These are phyloP conservation scores for Eulemur albifrons DNA, from an alignment of 2,797 vertebrate species.

Conservation along the genomic window DNA sequence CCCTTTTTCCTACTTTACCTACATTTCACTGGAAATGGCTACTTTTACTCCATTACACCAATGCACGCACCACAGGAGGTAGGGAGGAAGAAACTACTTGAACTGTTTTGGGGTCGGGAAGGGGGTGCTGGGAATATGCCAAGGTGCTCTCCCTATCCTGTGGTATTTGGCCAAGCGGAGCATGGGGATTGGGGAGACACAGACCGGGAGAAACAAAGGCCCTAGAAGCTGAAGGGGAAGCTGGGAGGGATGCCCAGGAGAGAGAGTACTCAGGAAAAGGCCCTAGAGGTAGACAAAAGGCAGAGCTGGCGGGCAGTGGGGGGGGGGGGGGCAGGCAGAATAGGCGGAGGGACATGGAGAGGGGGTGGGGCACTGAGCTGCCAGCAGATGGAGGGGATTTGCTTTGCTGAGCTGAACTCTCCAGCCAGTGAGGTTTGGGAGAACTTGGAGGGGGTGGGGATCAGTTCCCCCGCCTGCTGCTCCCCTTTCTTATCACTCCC, in stretches of 20 bases:
- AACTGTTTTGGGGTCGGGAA: neutral
- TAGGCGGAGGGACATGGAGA: neutral
- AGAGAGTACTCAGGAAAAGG: slow-evolving; percentile 60
- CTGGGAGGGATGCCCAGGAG: slow-evolving; percentile 67
- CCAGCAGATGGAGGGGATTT: slow-evolving; percentile 68
- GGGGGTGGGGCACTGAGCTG: slow-evolving; percentile 45
- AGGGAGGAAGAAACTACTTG: neutral
- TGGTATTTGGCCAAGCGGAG: neutral
- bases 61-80: neutral
- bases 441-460: slow-evolving; percentile 11
- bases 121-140: neutral
- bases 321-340: slow-evolving; percentile 22
- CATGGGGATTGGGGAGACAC: neutral
- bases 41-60: neutral
- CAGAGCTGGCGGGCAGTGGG: slow-evolving; percentile 21
- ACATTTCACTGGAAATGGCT: neutral
- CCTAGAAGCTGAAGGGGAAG: neutral
- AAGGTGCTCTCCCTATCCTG: neutral
- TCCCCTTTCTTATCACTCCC: neutral
- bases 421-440: neutral
- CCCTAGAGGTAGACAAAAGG: slow-evolving; percentile 75
- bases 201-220: slow-evolving; percentile 41
- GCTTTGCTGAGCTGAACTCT: slow-evolving; percentile 70
- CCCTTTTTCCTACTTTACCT: neutral
- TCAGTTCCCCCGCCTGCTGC: neutral